Conservation (phyloP, 2,113 vertebrate genomes). For the Zapornia atra region DNA sequence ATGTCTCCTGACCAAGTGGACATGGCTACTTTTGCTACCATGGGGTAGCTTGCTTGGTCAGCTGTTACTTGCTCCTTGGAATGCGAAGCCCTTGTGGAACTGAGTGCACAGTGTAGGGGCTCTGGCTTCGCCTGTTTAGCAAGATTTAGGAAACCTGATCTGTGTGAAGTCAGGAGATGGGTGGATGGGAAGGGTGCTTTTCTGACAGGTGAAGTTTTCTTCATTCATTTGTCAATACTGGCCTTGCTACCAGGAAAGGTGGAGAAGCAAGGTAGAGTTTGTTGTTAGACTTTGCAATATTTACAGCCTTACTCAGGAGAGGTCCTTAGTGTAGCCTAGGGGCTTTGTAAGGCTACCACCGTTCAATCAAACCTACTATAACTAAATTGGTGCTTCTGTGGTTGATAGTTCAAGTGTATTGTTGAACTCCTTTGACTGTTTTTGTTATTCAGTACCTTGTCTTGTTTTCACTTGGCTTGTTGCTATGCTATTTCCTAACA, state of each 20-base stretch:
- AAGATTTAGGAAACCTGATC: neutral
- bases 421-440: neutral
- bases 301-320: neutral
- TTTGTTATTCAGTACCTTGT: neutral
- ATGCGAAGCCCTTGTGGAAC: accelerated
- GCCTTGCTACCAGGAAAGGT: neutral
- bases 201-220: neutral
- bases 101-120: accelerated
- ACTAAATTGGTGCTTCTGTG: neutral
- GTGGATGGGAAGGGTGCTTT: neutral
- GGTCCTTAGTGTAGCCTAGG: neutral
- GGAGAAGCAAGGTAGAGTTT: neutral
- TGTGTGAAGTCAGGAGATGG: neutral
- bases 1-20: neutral
- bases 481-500: neutral
- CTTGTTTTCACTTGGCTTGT: neutral
- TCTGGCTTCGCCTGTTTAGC: neutral
- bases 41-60: neutral
- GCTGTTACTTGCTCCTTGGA: neutral
- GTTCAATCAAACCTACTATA: neutral
- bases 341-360: neutral
- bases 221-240: neutral
- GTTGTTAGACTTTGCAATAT: neutral
- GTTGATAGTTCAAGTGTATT: neutral
- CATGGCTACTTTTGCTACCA: neutral